Evolutionary conservation across 2,113 vertebrate genomes (phyloP).

Genomic region (Pagrus major): DNA sequence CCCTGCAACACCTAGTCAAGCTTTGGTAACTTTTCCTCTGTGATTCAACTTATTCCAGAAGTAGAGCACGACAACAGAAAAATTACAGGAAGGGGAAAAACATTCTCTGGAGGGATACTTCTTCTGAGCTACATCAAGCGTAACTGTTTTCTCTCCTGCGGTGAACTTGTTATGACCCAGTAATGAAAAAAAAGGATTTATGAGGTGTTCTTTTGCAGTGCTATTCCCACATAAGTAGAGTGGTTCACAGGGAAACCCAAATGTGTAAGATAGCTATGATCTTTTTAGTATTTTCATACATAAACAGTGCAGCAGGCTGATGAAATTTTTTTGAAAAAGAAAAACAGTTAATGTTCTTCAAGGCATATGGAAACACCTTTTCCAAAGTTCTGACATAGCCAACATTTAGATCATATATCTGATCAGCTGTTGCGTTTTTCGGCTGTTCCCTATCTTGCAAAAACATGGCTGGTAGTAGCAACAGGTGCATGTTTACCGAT

Average conservation of each 20-base stretch:
- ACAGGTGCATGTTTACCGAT: too few relatives aligned
- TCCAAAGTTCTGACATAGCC: too few relatives aligned
- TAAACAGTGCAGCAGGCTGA: background rate
- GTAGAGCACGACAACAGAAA: constrained; percentile 24
- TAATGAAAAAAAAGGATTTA: constrained; percentile 32
- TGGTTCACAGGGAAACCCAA: background rate
- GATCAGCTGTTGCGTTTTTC: too few relatives aligned
- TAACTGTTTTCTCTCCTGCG: background rate
- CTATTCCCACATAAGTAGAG: constrained; percentile 2
- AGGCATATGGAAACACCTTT: too few relatives aligned
- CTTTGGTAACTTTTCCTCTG: constrained; percentile 55
- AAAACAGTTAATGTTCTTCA: too few relatives aligned
- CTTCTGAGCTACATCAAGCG: background rate
- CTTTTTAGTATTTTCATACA: background rate
- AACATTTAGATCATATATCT: too few relatives aligned
- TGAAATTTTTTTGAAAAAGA: too few relatives aligned
- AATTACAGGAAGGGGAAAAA: background rate
- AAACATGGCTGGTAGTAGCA: too few relatives aligned
- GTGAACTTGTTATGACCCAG: background rate
- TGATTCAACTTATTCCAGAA: constrained; percentile 12
- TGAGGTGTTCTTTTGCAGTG: background rate
- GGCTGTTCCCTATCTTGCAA: too few relatives aligned
- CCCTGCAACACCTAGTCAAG: constrained; percentile 71
- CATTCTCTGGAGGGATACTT: background rate
- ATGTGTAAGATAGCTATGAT: background rate